These are phyloP conservation scores for Corydoras maculifer DNA, from an alignment of 2,113 vertebrate genomes.

Conservation along the genomic window DNA sequence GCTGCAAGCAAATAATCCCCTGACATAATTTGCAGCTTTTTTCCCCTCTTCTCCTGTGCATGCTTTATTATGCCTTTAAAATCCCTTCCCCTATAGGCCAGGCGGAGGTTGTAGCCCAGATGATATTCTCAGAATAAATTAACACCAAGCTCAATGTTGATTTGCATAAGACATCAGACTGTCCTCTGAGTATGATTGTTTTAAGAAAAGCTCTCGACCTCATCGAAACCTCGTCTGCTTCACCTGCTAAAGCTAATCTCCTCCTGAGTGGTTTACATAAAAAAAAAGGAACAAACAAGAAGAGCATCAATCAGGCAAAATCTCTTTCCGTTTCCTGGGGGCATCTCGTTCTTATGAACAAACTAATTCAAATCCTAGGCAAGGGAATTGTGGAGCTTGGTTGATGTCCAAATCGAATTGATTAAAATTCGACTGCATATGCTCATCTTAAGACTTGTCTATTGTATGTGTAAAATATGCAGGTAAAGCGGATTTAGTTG, in stretches of 20 bases:
- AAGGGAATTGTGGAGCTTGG: slow-evolving; percentile 29
- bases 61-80: slow-evolving; percentile 27
- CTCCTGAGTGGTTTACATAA: slow-evolving; percentile 39
- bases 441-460: too few relatives aligned
- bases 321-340: slow-evolving; percentile 31
- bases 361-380: slow-evolving; percentile 37
- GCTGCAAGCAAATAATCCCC: slow-evolving; percentile 32
- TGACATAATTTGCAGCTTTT: slow-evolving; percentile 25
- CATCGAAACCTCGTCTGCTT: slow-evolving; percentile 14
- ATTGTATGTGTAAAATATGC: too few relatives aligned
- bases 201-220: slow-evolving; percentile 26
- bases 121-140: slow-evolving; percentile 42
- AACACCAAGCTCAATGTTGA: slow-evolving; percentile 24
- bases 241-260: slow-evolving; percentile 44
- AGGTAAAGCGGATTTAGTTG: too few relatives aligned
- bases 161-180: slow-evolving; percentile 46
- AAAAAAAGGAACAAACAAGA: slow-evolving; percentile 44
- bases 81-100: slow-evolving; percentile 27
- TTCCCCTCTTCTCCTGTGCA: background rate
- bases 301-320: slow-evolving; percentile 24
- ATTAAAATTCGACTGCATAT: background rate
- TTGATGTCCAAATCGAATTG: slow-evolving; percentile 22
- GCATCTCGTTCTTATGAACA: slow-evolving; percentile 12
- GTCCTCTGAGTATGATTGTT: slow-evolving; percentile 38
- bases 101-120: slow-evolving; percentile 22